Base-by-base conservation (phyloP, 2,113 vertebrate genomes). In the Pungitius pungitius region DNA sequence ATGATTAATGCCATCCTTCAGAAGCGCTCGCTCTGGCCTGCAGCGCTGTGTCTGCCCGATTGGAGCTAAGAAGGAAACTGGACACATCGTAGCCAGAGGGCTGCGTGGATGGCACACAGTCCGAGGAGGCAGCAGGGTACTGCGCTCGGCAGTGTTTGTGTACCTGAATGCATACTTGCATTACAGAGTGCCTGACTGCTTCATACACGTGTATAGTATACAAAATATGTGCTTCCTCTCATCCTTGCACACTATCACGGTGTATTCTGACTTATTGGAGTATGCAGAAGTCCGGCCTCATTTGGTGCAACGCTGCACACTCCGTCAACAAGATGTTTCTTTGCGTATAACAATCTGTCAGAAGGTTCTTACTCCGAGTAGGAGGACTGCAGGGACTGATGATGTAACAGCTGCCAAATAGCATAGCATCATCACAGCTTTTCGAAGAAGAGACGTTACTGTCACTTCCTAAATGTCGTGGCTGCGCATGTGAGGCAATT, bases 11-110 rank as follows among this genome's bases (percentile, higher is more conserved):
- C 58, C 58, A 69, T 86, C 86, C 59, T 72, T 49, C 63, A 47
- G 79, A 67, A 77, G 69, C 60, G 33, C 33, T 35, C 33, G 33
- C 33, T 35, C 33, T 35, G 52, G 54, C 56, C 18, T 27, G 35
- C 60, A n/a, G 58, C 30, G 15, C 71, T 81, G 73, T 79, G 73
- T 83, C 73, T 83, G 88, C 86, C 78, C 88, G 84, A 89, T 88
- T 89, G 82, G 79, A 89, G 77, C 79, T 87, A 80, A 86, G 90
- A 88, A 80, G 80, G 77, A 91, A 89, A 80, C 73, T 77, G 86
- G 77, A 78, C 80, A 74, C 85, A 88, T 85, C 62, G 9, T 79
- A 72, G 89, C 89, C 83, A 6, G 78, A 83, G 85, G 85, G 82
- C 9, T 73, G 56, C 15, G 3, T 70, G 42, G 73, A 69, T 27